These are phyloP conservation scores for Zoroaster sp. DNA, from an alignment of 53 echinoderm and acorn worm species.

Conservation along the genomic window DNA sequence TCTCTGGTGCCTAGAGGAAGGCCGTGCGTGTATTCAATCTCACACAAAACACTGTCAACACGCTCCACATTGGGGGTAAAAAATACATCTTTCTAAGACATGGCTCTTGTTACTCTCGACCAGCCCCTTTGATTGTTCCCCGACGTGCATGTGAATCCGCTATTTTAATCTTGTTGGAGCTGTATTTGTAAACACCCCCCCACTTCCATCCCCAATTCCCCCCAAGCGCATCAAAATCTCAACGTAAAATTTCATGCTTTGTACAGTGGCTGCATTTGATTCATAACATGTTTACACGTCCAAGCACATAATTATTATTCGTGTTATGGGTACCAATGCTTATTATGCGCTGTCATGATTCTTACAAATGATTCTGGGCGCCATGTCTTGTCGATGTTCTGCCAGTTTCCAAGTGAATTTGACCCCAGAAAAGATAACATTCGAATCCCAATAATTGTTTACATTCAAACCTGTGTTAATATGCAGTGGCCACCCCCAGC, in stretches of 20 bases:
- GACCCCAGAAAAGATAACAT: too few relatives aligned
- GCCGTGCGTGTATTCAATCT: background rate
- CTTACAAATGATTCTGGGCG: too few relatives aligned
- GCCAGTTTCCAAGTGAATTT: too few relatives aligned
- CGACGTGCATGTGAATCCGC: background rate
- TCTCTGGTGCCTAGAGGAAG: background rate
- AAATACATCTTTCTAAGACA: slow-evolving; percentile 14
- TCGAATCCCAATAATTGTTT: too few relatives aligned
- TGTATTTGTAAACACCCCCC: background rate
- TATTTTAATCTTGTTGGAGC: background rate
- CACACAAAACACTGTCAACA: slow-evolving; percentile 18
- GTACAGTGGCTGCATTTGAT: background rate
- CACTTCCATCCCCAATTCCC: too few relatives aligned
- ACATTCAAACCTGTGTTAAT: too few relatives aligned
- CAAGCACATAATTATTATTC: slow-evolving; percentile 18
- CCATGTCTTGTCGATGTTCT: too few relatives aligned
- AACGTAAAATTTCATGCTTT: too few relatives aligned
- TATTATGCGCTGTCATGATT: background rate
- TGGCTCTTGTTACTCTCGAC: background rate
- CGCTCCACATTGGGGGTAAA: background rate
- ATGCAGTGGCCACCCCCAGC: too few relatives aligned
- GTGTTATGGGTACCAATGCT: background rate
- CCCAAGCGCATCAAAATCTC: too few relatives aligned
- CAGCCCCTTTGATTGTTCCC: too few relatives aligned
- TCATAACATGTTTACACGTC: slow-evolving; percentile 5